A percentile compares a stretch with the other conserved stretches of the same genome.
Conservation (phyloP, 2,888 invertebrate genomes). For the Tipula lateralis region DNA sequence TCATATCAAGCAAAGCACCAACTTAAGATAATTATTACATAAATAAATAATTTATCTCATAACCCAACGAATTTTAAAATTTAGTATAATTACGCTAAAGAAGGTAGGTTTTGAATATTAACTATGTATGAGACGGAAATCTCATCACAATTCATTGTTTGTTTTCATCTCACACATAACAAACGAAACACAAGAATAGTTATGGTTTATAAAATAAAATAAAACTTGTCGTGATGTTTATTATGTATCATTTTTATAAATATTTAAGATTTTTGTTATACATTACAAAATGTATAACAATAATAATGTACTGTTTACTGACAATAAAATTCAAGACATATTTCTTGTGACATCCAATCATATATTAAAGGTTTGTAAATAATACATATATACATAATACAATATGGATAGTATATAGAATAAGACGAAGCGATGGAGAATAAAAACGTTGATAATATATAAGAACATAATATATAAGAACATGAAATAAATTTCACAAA, state of each 20-base stretch:
- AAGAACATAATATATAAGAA: not conserved
- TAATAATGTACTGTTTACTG: not conserved
- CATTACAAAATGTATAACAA: not conserved
- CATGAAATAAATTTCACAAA: not conserved
- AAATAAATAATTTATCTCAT: not conserved
- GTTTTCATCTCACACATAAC: not conserved
- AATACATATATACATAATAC: not conserved
- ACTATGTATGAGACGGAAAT: not conserved
- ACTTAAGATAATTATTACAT: not conserved
- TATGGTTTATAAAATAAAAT: not conserved
- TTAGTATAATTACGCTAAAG: not conserved
- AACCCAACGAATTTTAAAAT: not conserved
- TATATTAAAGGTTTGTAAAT: not conserved
- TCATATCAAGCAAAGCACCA: not conserved
- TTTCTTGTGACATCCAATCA: not conserved
- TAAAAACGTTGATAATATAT: not conserved
- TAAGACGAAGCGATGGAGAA: not conserved
- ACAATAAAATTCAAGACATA: not conserved
- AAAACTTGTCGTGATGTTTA: not conserved
- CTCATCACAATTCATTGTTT: not conserved
- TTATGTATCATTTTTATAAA: not conserved
- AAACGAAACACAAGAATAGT: not conserved
- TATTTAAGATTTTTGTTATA: not conserved
- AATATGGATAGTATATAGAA: not conserved
- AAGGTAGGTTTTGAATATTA: not conserved